Evolutionary conservation across 2,113 vertebrate species (phyloP).

Genomic region (Rhynchomys soricoides): DNA sequence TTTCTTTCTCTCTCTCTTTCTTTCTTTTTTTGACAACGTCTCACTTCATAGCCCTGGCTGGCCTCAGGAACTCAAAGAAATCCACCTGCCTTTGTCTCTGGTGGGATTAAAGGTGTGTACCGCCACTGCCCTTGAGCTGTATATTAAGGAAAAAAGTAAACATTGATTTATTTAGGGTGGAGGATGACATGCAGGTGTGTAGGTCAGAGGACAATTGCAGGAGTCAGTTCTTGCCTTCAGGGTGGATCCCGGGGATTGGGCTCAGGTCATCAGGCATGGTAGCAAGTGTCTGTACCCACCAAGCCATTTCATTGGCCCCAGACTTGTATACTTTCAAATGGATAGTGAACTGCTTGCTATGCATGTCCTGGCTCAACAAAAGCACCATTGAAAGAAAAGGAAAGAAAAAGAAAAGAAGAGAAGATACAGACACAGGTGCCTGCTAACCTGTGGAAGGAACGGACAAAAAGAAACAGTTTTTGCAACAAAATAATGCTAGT

Average conservation of each 20-base stretch:
- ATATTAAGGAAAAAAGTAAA: not conserved
- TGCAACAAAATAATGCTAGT: constrained; percentile 39
- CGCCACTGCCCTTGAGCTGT: not conserved
- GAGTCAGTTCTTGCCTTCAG: not conserved
- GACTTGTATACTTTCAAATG: not conserved
- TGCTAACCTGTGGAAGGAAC: not conserved
- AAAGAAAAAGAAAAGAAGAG: not conserved
- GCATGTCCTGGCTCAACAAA: constrained; percentile 9
- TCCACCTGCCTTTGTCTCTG: not conserved
- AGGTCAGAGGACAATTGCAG: too few relatives aligned
- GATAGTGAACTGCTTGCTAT: not conserved
- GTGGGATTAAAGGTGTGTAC: not conserved
- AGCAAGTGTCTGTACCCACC: not conserved
- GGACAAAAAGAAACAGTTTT: constrained; percentile 30
- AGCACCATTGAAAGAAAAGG: not conserved
- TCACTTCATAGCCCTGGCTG: not conserved
- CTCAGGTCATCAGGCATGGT: not conserved
- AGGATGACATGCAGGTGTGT: not conserved
- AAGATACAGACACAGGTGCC: not conserved
- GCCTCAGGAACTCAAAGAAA: not conserved
- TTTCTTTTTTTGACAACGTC: not conserved
- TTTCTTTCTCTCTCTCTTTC: not conserved
- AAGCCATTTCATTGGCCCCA: not conserved
- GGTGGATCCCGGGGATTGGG: not conserved
- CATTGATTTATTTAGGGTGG: not conserved